Conservation (phyloP, 2,888 invertebrate genomes). For the Malacosoma neustria region DNA sequence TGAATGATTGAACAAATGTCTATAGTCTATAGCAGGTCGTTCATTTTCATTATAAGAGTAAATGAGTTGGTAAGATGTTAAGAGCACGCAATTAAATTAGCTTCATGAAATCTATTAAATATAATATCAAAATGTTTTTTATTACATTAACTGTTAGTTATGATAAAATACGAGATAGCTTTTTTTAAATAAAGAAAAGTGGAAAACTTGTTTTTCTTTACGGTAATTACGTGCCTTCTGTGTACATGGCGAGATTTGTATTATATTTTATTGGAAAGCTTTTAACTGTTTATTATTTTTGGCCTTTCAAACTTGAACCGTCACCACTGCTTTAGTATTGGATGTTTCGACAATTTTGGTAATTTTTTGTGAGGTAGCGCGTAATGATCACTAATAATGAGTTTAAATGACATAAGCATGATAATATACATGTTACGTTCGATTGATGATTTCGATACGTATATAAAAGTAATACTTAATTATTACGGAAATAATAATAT, state of each 20-base stretch:
- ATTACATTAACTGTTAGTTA: constrained; percentile 34
- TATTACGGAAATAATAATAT: too few species aligned
- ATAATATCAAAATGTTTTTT: constrained; percentile 5
- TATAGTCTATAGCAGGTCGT: too few species aligned
- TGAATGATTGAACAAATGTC: too few species aligned
- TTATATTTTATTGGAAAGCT: constrained; percentile 36
- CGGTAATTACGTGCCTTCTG: constrained; percentile 62
- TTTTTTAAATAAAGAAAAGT: constrained; percentile 30
- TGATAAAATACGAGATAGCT: constrained; percentile 55
- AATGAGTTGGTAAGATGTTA: neutral
- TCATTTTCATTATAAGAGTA: neutral
- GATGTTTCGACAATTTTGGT: too few species aligned
- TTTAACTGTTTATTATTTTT: constrained; percentile 34
- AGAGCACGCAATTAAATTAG: constrained; percentile 3
- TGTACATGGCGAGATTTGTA: constrained; percentile 43
- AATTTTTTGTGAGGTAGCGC: too few species aligned
- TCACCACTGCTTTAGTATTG: too few species aligned
- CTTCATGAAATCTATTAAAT: neutral
- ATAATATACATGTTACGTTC: too few species aligned
- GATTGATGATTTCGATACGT: too few species aligned
- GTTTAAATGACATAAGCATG: too few species aligned
- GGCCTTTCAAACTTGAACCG: too few species aligned
- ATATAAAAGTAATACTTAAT: too few species aligned
- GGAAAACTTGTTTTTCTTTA: constrained; percentile 32
- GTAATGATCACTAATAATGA: too few species aligned